These are phyloP conservation scores for Sabatieria punctata DNA, from an alignment of 2,888 invertebrate genomes.

Conservation along the genomic window DNA sequence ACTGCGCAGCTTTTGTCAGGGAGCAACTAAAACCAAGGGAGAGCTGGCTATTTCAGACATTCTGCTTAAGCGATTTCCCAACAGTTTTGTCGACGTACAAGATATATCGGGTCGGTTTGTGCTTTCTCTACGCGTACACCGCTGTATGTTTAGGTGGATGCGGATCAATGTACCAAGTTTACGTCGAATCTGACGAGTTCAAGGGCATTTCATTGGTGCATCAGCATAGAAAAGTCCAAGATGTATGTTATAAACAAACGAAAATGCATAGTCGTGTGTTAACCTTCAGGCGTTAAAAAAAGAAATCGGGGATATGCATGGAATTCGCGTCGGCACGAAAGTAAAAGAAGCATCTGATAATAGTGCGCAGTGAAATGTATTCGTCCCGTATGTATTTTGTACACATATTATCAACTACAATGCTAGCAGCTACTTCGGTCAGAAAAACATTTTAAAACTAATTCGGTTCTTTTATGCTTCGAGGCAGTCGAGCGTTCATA, in stretches of 20 bases:
- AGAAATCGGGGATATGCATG: constrained; percentile 67
- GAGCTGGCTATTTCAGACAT: constrained; percentile 25
- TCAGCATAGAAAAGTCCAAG: constrained; percentile 30
- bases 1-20: neutral
- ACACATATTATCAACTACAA: too few species aligned
- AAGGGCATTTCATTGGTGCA: constrained; percentile 31
- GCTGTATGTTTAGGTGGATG: constrained; percentile 37
- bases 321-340: constrained; percentile 55
- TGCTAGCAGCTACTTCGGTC: too few species aligned
- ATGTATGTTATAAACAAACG: constrained; percentile 25
- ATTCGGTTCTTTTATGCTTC: too few species aligned
- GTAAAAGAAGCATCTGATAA: too few species aligned
- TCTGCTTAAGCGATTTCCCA: constrained; percentile 27
- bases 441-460: too few species aligned
- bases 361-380: too few species aligned
- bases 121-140: neutral
- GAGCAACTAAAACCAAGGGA: constrained; percentile 23
- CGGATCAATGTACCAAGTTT: constrained; percentile 37
- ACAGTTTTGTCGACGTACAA: constrained; percentile 25
- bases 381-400: too few species aligned
- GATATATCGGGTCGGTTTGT: constrained; percentile 31
- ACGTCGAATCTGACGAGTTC: constrained; percentile 33
- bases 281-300: constrained; percentile 46
- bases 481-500: too few species aligned
- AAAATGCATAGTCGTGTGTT: constrained; percentile 15